Evolutionary conservation across 2,797 vertebrate genomes (phyloP), one percentile per base, ranked within the genome.

Genomic region (Diceros bicornis): DNA sequence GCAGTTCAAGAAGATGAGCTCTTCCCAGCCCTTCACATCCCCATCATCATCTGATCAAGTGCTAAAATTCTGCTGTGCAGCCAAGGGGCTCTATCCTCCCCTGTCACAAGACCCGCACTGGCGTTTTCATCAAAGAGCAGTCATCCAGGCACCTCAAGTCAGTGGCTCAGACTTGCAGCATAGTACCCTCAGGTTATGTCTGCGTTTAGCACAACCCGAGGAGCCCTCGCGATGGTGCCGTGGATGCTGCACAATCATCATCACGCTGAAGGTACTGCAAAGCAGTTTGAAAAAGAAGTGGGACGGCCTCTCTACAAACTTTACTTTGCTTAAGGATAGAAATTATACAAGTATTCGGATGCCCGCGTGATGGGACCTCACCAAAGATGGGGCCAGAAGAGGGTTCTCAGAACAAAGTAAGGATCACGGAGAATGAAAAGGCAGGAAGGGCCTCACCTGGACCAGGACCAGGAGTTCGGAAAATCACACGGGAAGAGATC

Each of bases 361-460:
- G 37, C 61, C 47, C 66, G 41, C 14, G 59, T 20, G 20, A 85
- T 32, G 29, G 27, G 25, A 72, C 21, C 59, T 95, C 61, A 75
- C 21, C 59, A 95, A 85, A 75, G 16, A 47, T 25, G 34, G 8
- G 52, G 18, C 41, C 10, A 85, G 27, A 92, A 89, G 44, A 44
- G 59, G 18, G 59, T 81, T 79, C 86, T 94, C 37, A 59, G 57
- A 37, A 37, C 37, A 37, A 86, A 92, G 64, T n/a, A 71, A 62
- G 18, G 55, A 77, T 82, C 84, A 92, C 13, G 27, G 47, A 93
- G 41, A 93, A 91, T 29, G 55, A 83, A 92, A 91, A 79, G 34
- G 34, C 17, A 78, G 37, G 34, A 72, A 87, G 25, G 44, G 23
- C 12, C 20, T 52, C 59, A 52, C 7, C 66, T 86, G 21, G 57